A percentile compares a stretch with the other conserved stretches of the same genome.
Conservation (phyloP, 2,888 invertebrate species). For the Gymnocheta viridis region DNA sequence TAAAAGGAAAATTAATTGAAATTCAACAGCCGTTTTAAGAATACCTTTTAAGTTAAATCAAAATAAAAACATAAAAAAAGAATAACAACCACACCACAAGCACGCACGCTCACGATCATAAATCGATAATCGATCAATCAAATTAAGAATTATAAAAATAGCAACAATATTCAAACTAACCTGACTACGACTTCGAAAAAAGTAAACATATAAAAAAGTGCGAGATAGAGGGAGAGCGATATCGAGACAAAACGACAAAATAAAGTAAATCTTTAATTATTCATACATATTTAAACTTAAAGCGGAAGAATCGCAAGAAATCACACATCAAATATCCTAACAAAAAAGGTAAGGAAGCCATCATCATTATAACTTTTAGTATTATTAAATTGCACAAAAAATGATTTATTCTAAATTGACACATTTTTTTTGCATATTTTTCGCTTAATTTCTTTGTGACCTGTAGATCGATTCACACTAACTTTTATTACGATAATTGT, state of each 20-base stretch:
- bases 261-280: slow-evolving; percentile 8
- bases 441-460: no score
- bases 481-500: no score
- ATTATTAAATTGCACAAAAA: no score
- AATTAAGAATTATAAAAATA: background rate
- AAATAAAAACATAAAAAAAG: slow-evolving; percentile 25
- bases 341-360: slow-evolving; percentile 62
- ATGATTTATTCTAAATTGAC: no score
- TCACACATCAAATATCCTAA: slow-evolving; percentile 43
- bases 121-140: slow-evolving; percentile 26
- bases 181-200: slow-evolving; percentile 55
- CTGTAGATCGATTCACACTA: no score
- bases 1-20: slow-evolving; percentile 38
- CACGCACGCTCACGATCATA: background rate
- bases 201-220: slow-evolving; percentile 6
- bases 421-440: no score
- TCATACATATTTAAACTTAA: slow-evolving; percentile 26
- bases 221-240: slow-evolving; percentile 25
- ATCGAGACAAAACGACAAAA: slow-evolving; percentile 53
- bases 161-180: slow-evolving; percentile 47
- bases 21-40: slow-evolving; percentile 37
- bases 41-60: slow-evolving; percentile 39
- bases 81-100: background rate
- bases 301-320: slow-evolving; percentile 55
- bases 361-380: no score